Evolutionary conservation across 1,140 invertebrate species (phyloP).

Genomic region (Drosophila repleta): DNA sequence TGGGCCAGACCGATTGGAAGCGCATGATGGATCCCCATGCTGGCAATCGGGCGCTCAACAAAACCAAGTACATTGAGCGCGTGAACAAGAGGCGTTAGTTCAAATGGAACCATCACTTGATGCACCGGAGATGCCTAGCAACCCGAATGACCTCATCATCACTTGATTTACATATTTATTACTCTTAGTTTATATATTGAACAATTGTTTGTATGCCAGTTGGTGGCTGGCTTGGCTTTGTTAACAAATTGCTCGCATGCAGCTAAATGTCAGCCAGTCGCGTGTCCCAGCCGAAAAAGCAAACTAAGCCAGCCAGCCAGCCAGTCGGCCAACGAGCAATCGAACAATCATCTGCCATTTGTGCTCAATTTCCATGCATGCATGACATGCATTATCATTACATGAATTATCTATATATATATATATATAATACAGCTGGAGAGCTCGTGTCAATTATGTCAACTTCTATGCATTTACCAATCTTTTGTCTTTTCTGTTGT

Average conservation of each 20-base stretch:
- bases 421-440: too few relatives aligned
- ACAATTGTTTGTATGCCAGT: conserved; percentile 7
- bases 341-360: conserved; percentile 8
- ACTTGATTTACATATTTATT: neutral
- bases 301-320: conserved; percentile 2
- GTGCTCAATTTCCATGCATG: conserved; percentile 17
- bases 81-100: conserved; percentile 61
- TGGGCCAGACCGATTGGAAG: conserved; percentile 97
- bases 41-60: conserved; percentile 93
- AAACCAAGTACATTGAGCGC: conserved; percentile 96
- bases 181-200: too few relatives aligned
- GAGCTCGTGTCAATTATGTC: too few relatives aligned
- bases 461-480: conserved; percentile 18
- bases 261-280: conserved; percentile 7
- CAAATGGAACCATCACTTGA: neutral
- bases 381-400: neutral
- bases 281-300: conserved; percentile 1
- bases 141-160: neutral
- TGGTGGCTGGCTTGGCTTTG: neutral
- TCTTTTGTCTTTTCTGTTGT: neutral
- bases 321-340: conserved; percentile 5
- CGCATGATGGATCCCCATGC: conserved; percentile 96
- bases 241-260: conserved; percentile 25
- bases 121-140: neutral
- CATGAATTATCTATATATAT: conserved; percentile 1